phyloP scores from a whole-genome alignment of 2,113 vertebrate species.

The Micromys minutus region DNA sequence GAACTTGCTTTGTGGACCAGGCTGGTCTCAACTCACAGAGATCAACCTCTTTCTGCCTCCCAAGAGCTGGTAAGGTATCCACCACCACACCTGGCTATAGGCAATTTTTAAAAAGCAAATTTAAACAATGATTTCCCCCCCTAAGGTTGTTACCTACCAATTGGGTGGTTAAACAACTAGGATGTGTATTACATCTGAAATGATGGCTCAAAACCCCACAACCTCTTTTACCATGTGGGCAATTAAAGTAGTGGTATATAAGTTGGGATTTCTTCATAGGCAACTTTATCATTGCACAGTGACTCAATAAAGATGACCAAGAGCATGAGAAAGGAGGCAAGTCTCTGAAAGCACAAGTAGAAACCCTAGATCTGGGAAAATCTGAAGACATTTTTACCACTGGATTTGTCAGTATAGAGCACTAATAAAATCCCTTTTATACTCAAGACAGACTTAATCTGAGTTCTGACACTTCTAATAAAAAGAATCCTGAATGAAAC shows the following conservation, averaged over 20 bases:
- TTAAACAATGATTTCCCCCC: background rate
- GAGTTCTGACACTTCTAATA: slow-evolving; percentile 28
- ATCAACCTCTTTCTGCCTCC: background rate
- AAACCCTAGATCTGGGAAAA: slow-evolving; percentile 48
- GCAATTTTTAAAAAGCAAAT: slow-evolving; percentile 26
- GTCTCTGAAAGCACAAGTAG: slow-evolving; percentile 25
- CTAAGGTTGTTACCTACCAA: slow-evolving; percentile 26
- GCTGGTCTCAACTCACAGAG: background rate
- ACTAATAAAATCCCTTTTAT: slow-evolving; percentile 35
- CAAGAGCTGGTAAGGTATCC: background rate
- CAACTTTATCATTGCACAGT: background rate
- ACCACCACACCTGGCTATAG: background rate
- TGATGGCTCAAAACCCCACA: background rate
- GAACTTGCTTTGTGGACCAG: background rate
- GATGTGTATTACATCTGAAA: background rate
- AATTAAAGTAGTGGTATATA: background rate
- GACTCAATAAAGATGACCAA: slow-evolving; percentile 18
- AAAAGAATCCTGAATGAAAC: slow-evolving; percentile 53
- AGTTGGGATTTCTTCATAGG: background rate
- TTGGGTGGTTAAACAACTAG: background rate
- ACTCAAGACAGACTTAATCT: slow-evolving; percentile 23
- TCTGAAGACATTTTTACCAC: slow-evolving; percentile 36
- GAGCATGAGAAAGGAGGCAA: slow-evolving; percentile 29
- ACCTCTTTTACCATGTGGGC: slow-evolving; percentile 12
- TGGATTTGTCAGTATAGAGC: slow-evolving; percentile 16